phyloP scores from a whole-genome alignment of 2,797 vertebrate genomes.

The Neopelma chrysocephalum region DNA sequence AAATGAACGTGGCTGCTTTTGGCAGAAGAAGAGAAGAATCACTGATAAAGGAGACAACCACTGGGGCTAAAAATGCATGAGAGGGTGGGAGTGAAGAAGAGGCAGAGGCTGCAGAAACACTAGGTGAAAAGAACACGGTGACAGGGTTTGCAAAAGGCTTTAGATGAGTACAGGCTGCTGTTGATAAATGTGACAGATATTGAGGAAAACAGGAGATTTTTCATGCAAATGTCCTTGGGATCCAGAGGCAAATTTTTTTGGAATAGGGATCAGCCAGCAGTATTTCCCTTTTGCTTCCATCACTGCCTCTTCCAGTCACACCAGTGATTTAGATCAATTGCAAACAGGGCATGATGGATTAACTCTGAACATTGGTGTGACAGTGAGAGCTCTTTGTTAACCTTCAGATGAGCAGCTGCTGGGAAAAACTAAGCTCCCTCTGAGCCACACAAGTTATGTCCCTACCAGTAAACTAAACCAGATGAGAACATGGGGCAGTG shows the following conservation, averaged over 20 bases:
- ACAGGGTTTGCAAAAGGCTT: background rate
- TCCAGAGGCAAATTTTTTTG: background rate
- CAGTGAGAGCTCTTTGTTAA: background rate
- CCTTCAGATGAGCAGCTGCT: background rate
- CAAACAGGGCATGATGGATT: background rate
- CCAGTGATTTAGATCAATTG: background rate
- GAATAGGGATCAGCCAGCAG: background rate
- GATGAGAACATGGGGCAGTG: accelerated
- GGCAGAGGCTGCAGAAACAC: background rate
- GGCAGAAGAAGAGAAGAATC: background rate
- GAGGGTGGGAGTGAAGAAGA: background rate
- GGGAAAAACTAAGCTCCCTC: background rate
- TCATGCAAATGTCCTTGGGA: background rate
- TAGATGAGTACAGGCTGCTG: background rate
- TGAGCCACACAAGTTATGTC: background rate
- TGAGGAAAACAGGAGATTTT: background rate
- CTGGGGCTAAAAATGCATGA: background rate
- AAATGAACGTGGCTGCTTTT: background rate
- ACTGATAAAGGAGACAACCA: background rate
- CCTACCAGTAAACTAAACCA: background rate
- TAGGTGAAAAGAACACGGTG: background rate
- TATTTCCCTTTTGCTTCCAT: background rate
- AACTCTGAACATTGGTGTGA: background rate
- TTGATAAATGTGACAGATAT: background rate
- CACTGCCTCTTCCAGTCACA: background rate